Evolutionary conservation across 2,113 vertebrate genomes (phyloP), one percentile per base, ranked within the genome.

Genomic region (Calyptomena viridis): DNA sequence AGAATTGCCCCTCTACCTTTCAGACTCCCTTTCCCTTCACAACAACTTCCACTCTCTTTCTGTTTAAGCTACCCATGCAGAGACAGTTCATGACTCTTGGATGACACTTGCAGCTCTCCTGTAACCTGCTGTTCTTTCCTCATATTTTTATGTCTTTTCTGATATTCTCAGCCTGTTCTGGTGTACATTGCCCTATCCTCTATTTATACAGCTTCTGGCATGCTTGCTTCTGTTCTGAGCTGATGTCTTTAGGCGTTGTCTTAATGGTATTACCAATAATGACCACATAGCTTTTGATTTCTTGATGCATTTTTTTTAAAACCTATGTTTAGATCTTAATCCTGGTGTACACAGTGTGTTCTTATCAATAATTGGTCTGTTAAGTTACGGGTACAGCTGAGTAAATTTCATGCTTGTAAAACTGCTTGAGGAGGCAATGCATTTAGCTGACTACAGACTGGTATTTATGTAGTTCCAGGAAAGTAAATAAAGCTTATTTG

Each of bases 321-420:
- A 73, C 79, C 88, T 73, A 67, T 62, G 20, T 85, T 95, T 89
- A 89, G 52, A 37, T 87, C 67, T 86, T 78, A 84, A 93, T 93
- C 40, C 69, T 73, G 23, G 83, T 11, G 4, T 85, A 84, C 59
- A 56, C 0, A 8, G 40, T 5, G 1, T 67, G 64, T 77, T 95
- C 56, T 74, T 76, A 78, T 75, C 77, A 74, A 75, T 88, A 95
- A 94, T 89, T 93, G 67, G 40, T 67, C 74, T 87, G 74, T 91
- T 95, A 95, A 63, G 60, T 90, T 92, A 80, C 59, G 69, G 58
- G 83, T 87, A 86, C 74, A 81, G 85, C 94, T 94, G 86, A 89
- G 94, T 95, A 94, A 91, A 95, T 95, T 69, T 40, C 90, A 90
- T 81, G 77, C 77, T 97, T 93, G 66, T 85, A 71, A 88, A 96